Conservation (phyloP, 1,140 invertebrate species). For the Metopolophium dirhodum region DNA sequence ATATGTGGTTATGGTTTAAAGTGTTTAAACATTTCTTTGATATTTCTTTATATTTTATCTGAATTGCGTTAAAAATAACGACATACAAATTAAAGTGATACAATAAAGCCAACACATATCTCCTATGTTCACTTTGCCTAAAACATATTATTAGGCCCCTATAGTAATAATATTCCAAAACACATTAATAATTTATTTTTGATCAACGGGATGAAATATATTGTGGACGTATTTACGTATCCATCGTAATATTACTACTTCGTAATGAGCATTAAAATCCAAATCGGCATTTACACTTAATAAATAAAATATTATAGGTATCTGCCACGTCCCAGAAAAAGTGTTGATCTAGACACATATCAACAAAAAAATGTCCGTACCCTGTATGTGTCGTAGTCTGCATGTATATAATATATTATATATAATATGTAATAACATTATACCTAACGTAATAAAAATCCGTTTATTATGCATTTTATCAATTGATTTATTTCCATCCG, state of each 20-base stretch:
- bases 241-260: background rate
- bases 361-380: background rate
- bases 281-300: background rate
- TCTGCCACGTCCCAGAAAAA: background rate
- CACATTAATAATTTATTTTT: background rate
- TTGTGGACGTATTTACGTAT: background rate
- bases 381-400: background rate
- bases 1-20: no score
- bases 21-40: no score
- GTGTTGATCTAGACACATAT: background rate
- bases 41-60: no score
- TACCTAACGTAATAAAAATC: conserved; percentile 26
- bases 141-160: no score
- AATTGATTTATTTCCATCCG: conserved; percentile 49
- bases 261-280: background rate
- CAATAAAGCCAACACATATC: no score
- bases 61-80: no score
- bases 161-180: background rate
- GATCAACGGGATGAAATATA: background rate
- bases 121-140: no score
- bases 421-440: background rate
- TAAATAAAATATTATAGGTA: background rate
- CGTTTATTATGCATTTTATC: background rate
- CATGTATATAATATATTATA: background rate
- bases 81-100: no score